Conservation (phyloP, 2,888 invertebrate species). For the Xanthia icteritia region DNA sequence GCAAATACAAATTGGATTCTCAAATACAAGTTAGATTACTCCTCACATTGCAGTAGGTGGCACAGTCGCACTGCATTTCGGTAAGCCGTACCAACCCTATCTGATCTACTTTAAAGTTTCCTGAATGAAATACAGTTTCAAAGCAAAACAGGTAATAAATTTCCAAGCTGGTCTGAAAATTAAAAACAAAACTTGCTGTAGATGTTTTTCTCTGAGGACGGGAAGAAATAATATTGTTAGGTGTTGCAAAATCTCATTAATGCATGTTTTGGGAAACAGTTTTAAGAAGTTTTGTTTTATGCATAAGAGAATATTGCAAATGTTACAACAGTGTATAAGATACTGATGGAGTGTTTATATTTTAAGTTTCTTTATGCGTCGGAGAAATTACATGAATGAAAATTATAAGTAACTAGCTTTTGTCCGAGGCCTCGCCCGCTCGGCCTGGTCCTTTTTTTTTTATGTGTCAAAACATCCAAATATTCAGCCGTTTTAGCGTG, state of each 20-base stretch:
- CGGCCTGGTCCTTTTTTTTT: too few relatives aligned
- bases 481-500: too few relatives aligned
- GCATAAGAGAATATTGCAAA: not conserved
- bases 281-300: not conserved
- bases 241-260: not conserved
- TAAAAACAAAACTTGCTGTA: constrained; percentile 11
- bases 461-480: too few relatives aligned
- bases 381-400: not conserved
- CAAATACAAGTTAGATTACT: constrained; percentile 11
- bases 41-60: not conserved
- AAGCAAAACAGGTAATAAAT: constrained; percentile 24
- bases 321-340: not conserved
- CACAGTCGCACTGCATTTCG: constrained; percentile 11
- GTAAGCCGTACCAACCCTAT: constrained; percentile 1
- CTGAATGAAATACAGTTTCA: constrained; percentile 21
- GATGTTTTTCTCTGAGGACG: not conserved
- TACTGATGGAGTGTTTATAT: not conserved
- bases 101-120: constrained; percentile 12
- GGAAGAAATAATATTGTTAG: not conserved
- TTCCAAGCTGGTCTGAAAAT: constrained; percentile 33
- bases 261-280: not conserved
- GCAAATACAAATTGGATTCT: constrained; percentile 29
- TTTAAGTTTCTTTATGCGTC: not conserved
- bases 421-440: too few relatives aligned
- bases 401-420: not conserved